These are phyloP conservation scores for Ellobius talpinus DNA, from an alignment of 2,113 vertebrate species.

Conservation along the genomic window DNA sequence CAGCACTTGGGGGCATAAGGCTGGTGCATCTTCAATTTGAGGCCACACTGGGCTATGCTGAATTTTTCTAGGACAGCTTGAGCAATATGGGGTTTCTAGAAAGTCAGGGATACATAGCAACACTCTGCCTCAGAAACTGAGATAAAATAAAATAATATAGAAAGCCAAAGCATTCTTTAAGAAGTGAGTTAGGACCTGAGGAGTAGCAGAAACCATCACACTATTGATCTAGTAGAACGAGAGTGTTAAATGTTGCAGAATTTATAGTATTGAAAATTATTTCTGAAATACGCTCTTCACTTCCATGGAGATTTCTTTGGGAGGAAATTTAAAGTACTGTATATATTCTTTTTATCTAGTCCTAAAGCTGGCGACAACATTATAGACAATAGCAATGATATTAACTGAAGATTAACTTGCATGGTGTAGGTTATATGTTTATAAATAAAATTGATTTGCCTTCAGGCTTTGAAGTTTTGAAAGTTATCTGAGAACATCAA, in stretches of 20 bases:
- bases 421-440: background rate
- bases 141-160: background rate
- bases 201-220: background rate
- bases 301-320: background rate
- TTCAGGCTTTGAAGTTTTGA: conserved; percentile 26
- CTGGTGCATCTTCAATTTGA: too few relatives aligned
- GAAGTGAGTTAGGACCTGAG: background rate
- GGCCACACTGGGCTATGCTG: background rate
- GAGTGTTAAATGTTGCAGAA: background rate
- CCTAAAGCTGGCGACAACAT: background rate
- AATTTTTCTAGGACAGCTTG: background rate
- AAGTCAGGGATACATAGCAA: background rate
- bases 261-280: background rate
- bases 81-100: background rate
- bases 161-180: background rate
- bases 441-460: background rate
- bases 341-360: background rate
- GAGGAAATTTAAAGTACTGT: background rate
- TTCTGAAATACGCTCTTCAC: background rate
- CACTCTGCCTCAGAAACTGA: background rate
- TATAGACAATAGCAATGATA: background rate
- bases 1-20: background rate
- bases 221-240: background rate
- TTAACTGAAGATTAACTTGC: background rate
- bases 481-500: conserved; percentile 31